Base-by-base conservation (phyloP, 2,797 vertebrate species). In the Leptatherina wallacei region DNA sequence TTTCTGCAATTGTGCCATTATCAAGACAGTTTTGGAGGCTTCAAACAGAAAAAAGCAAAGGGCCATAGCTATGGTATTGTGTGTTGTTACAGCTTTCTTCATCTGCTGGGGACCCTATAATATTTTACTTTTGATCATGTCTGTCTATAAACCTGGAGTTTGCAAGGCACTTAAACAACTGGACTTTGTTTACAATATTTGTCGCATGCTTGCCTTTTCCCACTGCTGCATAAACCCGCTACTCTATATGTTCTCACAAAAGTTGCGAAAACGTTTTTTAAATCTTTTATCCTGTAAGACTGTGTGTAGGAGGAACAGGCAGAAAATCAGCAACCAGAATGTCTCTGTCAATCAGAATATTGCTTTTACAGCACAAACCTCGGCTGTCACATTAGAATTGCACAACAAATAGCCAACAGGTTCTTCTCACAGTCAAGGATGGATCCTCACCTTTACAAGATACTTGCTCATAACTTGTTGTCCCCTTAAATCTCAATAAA, bases 221-320 rank as follows among this genome's bases (percentile, higher is more conserved):
- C 94, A 95, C 67, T 95, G 94, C 85, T 94, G 91, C 38, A 65
- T 95, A 40, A 95, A 95, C 75, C 94, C 94, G 3, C 36, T 91
- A 16, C 70, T 95, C 40, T 94, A 90, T 20, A 71, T 91, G 69
- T 70, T 92, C 52, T 86, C 88, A n/a, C 77, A 80, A 40, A 89
- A 83, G 54, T 74, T 88, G n/a, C 65, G 88, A 24, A 67, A 9
- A 18, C 81, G 93, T 44, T 22, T 95, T 24, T 52, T 73, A 1
- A 29, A 38, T 9, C 2, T 92, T 52, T 44, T 94, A 22, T 12
- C 7, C 13, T 88, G 82, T 44, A 16, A 57, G 14, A 60, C 7
- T 20, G 3, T 55, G 2, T 11, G 10, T 29, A 58, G 6, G 20
- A 72, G 3, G 1, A 56, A n/a, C 0, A 44, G 2, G 3, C 52